These are phyloP conservation scores for Grallaria varia DNA, from an alignment of 2,113 vertebrate genomes.

Conservation along the genomic window DNA sequence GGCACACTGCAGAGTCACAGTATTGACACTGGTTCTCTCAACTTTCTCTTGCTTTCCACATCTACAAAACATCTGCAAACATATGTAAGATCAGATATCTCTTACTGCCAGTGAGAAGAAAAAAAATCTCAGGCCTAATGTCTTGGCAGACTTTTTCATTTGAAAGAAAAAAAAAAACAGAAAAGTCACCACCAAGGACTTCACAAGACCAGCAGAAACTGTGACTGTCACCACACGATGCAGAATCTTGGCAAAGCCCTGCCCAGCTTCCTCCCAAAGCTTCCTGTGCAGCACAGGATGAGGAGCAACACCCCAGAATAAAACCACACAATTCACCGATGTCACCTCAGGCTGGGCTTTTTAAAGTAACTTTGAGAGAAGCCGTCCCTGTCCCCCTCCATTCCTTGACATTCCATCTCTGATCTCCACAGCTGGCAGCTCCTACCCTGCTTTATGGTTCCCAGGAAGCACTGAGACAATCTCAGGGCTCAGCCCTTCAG, in stretches of 20 bases:
- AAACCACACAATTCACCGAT: background rate
- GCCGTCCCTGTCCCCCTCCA: background rate
- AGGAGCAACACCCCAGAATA: background rate
- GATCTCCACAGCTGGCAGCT: background rate
- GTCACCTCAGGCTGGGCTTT: background rate
- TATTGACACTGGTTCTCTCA: background rate
- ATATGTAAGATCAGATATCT: background rate
- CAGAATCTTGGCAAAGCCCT: background rate
- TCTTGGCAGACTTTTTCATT: background rate
- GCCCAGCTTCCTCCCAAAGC: background rate
- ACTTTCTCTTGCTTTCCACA: background rate
- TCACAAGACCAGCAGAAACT: background rate
- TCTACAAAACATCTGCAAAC: background rate
- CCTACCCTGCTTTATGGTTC: background rate
- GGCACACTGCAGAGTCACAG: background rate
- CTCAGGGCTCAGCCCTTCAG: background rate
- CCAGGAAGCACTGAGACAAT: background rate
- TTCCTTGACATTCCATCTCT: background rate
- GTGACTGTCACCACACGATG: background rate
- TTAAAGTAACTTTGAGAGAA: background rate
- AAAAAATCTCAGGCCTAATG: background rate
- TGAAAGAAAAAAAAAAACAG: background rate
- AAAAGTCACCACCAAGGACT: background rate
- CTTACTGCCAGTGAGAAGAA: background rate
- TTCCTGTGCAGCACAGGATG: background rate